phyloP scores from a whole-genome alignment of 2,888 invertebrate genomes.

The Coleophora flavipennella region DNA sequence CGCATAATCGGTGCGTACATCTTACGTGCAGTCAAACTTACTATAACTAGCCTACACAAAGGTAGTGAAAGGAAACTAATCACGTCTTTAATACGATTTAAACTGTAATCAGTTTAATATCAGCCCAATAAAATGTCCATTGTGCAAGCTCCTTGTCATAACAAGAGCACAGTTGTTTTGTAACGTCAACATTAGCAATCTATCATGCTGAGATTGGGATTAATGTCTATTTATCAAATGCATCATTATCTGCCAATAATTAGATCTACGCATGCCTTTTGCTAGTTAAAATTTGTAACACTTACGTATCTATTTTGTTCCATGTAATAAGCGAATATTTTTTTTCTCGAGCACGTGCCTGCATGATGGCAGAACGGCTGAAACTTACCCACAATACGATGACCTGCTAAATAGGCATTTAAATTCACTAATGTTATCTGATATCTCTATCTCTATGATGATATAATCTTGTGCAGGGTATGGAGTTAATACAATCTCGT shows the following conservation, averaged over 20 bases:
- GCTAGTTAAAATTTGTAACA: conserved; percentile 1
- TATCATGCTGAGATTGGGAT: conserved; percentile 45
- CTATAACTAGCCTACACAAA: conserved; percentile 30
- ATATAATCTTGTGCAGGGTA: no score
- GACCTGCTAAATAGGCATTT: no score
- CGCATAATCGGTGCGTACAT: conserved; percentile 14
- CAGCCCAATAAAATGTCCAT: conserved; percentile 57
- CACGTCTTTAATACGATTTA: conserved; percentile 42
- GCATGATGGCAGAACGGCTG: no score
- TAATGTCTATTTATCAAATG: conserved; percentile 47
- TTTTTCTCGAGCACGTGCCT: no score
- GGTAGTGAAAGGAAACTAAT: conserved; percentile 53
- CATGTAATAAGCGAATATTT: no score
- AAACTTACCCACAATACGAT: no score
- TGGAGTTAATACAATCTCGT: no score
- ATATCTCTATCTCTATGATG: no score
- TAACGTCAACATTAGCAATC: conserved; percentile 40
- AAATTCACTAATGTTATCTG: no score
- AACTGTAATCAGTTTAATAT: conserved; percentile 52
- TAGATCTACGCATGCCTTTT: conserved; percentile 10
- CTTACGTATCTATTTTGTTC: no score
- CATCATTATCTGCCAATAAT: conserved; percentile 32
- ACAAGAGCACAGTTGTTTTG: conserved; percentile 41
- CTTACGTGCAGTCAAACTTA: conserved; percentile 28
- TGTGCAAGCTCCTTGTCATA: conserved; percentile 53